phyloP scores from a whole-genome alignment of 2,113 vertebrate genomes.

The Mormyrus iriodes region DNA sequence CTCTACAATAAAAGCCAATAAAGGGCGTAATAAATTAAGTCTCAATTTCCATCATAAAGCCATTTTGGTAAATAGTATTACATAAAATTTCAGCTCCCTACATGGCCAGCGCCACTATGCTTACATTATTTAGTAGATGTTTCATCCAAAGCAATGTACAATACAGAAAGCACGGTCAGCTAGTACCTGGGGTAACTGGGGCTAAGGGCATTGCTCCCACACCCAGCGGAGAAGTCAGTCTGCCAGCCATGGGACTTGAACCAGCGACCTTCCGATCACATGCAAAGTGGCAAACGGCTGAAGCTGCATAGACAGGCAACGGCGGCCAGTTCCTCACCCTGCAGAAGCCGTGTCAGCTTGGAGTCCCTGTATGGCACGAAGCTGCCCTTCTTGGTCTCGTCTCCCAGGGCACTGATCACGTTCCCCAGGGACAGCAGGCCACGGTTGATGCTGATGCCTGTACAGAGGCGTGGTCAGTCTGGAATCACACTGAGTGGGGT shows the following conservation, averaged over 20 bases:
- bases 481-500: not conserved
- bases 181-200: not conserved
- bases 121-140: not conserved
- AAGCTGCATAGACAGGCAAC: not conserved
- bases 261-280: not conserved
- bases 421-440: constrained; percentile 89
- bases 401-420: constrained; percentile 94
- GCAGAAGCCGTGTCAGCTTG: constrained; percentile 85
- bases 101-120: not conserved
- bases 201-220: not conserved
- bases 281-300: not conserved
- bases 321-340: constrained; percentile 63
- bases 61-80: not conserved
- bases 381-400: constrained; percentile 78
- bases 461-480: not conserved
- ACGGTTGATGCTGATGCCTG: constrained; percentile 94
- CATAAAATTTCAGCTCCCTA: not conserved
- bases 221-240: not conserved
- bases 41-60: not conserved
- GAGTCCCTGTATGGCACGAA: constrained; percentile 98
- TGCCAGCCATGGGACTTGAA: not conserved
- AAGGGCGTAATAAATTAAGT: not conserved
- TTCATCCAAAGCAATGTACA: not conserved
- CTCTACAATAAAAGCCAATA: not conserved
- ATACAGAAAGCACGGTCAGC: not conserved